These are phyloP conservation scores for Tridacna crocea DNA, from an alignment of 2,888 invertebrate genomes.

Conservation along the genomic window DNA sequence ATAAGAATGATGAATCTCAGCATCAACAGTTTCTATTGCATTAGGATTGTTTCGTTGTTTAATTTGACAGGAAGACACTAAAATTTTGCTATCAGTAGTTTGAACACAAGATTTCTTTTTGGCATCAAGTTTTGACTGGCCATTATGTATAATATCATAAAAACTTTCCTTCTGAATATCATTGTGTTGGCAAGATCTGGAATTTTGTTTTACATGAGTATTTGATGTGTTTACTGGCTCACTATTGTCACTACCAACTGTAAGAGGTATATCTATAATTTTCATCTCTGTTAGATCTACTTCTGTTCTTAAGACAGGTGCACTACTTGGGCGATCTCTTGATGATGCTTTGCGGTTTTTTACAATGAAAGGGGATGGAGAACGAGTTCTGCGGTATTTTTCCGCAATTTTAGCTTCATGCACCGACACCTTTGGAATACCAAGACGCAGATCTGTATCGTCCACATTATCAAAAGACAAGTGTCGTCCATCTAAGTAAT, in stretches of 20 bases:
- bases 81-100: conserved; percentile 13
- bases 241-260: conserved; percentile 18
- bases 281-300: conserved; percentile 38
- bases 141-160: conserved; percentile 1
- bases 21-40: neutral
- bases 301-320: conserved; percentile 46
- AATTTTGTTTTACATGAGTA: conserved; percentile 12
- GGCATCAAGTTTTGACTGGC: neutral
- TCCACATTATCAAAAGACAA: conserved; percentile 46
- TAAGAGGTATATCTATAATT: conserved; percentile 52
- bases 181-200: conserved; percentile 35
- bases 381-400: conserved; percentile 55
- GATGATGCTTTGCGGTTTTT: conserved; percentile 26
- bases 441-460: conserved; percentile 67
- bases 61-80: conserved; percentile 48
- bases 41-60: conserved; percentile 42
- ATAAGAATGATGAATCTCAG: no score
- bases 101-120: conserved; percentile 17
- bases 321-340: conserved; percentile 55
- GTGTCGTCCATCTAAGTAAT: conserved; percentile 36
- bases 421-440: conserved; percentile 47
- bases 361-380: conserved; percentile 58
- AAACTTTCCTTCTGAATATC: conserved; percentile 15
- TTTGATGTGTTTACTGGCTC: neutral
- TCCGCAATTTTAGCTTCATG: conserved; percentile 57